Evolutionary conservation across 2,797 vertebrate genomes (phyloP), one percentile per base, ranked within the genome.

Genomic region (Platyrinchus mystaceus): DNA sequence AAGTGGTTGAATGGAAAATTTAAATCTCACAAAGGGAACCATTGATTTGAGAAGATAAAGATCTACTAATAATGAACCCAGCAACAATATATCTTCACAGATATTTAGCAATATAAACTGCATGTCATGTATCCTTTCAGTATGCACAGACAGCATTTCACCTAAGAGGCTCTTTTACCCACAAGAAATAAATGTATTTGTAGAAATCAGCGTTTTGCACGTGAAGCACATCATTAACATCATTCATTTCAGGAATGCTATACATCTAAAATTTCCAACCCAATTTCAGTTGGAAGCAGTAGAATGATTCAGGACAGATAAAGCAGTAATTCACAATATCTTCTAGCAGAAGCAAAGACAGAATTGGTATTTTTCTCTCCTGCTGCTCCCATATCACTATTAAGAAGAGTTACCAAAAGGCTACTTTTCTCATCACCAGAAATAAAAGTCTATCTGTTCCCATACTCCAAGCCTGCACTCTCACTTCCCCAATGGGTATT

Each of bases 1-100:
- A 95, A 93, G 21, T 22, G 71, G 94, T 91, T 93, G 69, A 52
- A 93, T 30, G 56, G 81, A 93, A 94, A 94, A 80, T 87, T 89
- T 88, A 94, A 89, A 89, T 63, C 53, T 90, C 80, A 89, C 92
- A 95, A 93, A 96, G n/a, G 43, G 74, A 93, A 71, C 28, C 15
- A 94, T 19, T 94, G 85, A 96, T 94, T 97, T 90, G 64, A 87
- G 81, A 95, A 89, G 62, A 95, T 83, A 71, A 94, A 96, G 92
- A 64, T 32, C 56, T 95, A 75, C 68, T 96, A 93, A 95, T 95
- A 95, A 95, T 17, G 27, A 95, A 85, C 20, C 36, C 52, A 49
- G 74, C 24, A 94, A 90, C 37, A 94, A 90, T 53, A 85, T 71
- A 87, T 68, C 59, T 85, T 95, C 60, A 73, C 47, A 95, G 80